A percentile compares a stretch with the other conserved stretches of the same genome.
Conservation (phyloP, 2,888 invertebrate species). For the Heteropelma amictum region DNA sequence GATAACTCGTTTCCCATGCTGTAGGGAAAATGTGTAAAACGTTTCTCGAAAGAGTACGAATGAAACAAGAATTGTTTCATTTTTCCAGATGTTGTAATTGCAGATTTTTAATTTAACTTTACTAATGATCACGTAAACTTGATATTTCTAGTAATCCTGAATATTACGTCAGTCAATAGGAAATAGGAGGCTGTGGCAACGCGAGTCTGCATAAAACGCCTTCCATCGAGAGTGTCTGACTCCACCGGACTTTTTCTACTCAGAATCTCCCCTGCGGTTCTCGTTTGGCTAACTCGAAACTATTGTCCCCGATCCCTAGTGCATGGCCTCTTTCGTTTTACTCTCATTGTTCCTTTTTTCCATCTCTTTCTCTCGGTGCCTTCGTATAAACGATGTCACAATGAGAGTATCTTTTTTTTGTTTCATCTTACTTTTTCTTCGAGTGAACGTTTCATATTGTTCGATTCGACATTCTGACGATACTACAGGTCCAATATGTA, state of each 20-base stretch:
- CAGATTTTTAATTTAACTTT: too few relatives aligned
- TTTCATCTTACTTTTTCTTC: slow-evolving; percentile 21
- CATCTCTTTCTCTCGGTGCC: slow-evolving; percentile 2
- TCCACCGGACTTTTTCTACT: slow-evolving; percentile 49
- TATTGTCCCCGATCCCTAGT: slow-evolving; percentile 41
- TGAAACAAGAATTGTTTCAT: too few relatives aligned
- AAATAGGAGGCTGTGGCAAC: not conserved
- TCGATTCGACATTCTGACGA: not conserved
- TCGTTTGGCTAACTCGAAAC: slow-evolving; percentile 45
- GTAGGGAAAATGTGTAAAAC: too few relatives aligned
- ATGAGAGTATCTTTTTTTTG: slow-evolving; percentile 18
- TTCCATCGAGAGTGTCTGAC: slow-evolving; percentile 43
- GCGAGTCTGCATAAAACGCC: slow-evolving; percentile 5
- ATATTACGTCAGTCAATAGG: not conserved
- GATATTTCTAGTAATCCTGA: too few relatives aligned
- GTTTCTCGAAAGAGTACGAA: too few relatives aligned
- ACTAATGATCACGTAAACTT: too few relatives aligned
- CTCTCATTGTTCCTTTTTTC: not conserved
- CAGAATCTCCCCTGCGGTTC: slow-evolving; percentile 29
- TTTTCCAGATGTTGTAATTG: too few relatives aligned
- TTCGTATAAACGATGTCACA: slow-evolving; percentile 47
- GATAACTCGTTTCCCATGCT: too few relatives aligned
- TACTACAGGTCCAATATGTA: not conserved
- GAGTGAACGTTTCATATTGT: slow-evolving; percentile 31
- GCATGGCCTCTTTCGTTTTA: slow-evolving; percentile 24